Base-by-base conservation (phyloP, 2,797 vertebrate genomes). In the Microcaecilia unicolor region DNA sequence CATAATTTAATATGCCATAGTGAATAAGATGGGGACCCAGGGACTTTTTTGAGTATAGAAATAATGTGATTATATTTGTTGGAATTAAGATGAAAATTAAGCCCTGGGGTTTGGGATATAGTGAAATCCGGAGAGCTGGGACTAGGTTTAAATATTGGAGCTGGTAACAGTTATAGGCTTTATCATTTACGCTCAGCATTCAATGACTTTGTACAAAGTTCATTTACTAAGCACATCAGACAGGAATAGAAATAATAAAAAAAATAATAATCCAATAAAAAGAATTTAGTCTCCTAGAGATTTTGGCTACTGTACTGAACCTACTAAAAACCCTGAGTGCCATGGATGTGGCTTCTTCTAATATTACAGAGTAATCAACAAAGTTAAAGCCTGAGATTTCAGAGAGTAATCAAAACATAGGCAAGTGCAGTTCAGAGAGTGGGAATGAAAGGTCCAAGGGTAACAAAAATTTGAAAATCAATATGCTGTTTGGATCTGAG, bases 201-300 rank as follows among this genome's bases (percentile, higher is more conserved):
- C 31, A 20, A 39, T 47, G 58, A 48, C 58, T 58, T 46, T 41
- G 25, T 65, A 56, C 44, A 44, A 53, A 72, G 57, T 25, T 63
- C 64, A 64, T 46, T 69, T 64, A 76, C 70, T 69, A 68, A 57
- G 64, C 67, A 51, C 28, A 23, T 57, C 46, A 60, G 66, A 58
- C 66, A 61, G 55, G 64, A 64, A 71, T 74, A 77, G 60, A 58
- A 65, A 63, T 61, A 36, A 58, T 44, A 43, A 55, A 70, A 66
- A 55, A 64, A 68, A 68, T 68, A 56, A 56, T n/a, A 64, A 67
- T 57, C 46, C 70, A 81, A 78, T 80, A 80, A 74, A 76, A 78
- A 72, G 68, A 67, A 78, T 80, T 56, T 55, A 58, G 57, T 62
- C 58, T n/a, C n/a, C n/a, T 74, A 65, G 69, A 71, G n/a, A n/a